Percentiles rank a stretch among this genome's conserved stretches.
Evolutionary conservation across 2,113 vertebrate genomes (phyloP).

Genomic region (Pterophyllum scalare): DNA sequence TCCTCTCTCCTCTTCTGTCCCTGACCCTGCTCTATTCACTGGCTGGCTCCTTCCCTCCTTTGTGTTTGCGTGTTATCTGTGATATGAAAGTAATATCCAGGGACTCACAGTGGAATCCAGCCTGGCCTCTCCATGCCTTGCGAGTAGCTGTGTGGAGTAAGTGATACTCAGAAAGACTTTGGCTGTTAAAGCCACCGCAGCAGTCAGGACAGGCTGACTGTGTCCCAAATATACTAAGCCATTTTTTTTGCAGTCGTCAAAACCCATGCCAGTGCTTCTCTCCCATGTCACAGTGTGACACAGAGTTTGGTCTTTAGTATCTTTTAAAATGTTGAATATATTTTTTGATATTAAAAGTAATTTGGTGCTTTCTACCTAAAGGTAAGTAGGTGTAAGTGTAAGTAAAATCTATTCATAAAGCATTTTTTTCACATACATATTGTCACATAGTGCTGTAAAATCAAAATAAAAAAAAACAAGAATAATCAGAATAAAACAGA

Average conservation of each 20-base stretch:
- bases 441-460: too few species aligned
- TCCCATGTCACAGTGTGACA: neutral
- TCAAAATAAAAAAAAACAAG: too few species aligned
- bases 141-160: slow-evolving; percentile 65
- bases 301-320: neutral
- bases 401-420: too few species aligned
- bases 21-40: slow-evolving; percentile 41
- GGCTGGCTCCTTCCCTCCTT: slow-evolving; percentile 46
- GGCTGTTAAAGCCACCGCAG: slow-evolving; percentile 67
- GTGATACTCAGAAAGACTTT: slow-evolving; percentile 67
- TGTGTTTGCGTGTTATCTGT: slow-evolving; percentile 66
- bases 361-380: neutral
- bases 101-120: slow-evolving; percentile 72
- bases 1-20: slow-evolving; percentile 19
- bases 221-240: slow-evolving; percentile 61
- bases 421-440: too few species aligned
- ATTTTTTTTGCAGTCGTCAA: slow-evolving; percentile 40
- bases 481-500: too few species aligned
- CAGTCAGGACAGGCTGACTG: slow-evolving; percentile 55
- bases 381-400: too few species aligned
- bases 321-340: neutral
- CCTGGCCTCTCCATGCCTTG: slow-evolving; percentile 54
- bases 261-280: slow-evolving; percentile 14
- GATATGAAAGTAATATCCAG: slow-evolving; percentile 75
- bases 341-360: neutral